Conservation (phyloP, 2,113 vertebrate genomes). For the Formicarius rufipectus region DNA sequence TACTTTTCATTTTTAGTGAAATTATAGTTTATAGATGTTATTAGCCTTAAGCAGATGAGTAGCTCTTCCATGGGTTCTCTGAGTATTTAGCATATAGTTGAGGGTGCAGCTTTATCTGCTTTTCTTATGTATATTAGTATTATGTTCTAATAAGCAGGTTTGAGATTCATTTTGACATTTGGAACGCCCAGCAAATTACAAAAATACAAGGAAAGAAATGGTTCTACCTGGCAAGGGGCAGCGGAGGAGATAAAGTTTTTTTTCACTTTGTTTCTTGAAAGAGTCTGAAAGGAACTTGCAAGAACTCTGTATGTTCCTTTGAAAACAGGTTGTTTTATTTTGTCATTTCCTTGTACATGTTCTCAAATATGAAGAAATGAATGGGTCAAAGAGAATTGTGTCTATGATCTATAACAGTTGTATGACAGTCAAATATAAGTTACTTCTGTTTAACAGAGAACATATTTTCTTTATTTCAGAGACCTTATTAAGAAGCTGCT, state of each 20-base stretch:
- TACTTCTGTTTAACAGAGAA: not conserved
- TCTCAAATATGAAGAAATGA: not conserved
- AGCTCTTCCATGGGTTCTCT: not conserved
- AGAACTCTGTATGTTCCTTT: not conserved
- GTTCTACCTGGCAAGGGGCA: not conserved
- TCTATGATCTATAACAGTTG: not conserved
- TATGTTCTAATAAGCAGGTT: not conserved
- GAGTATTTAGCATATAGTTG: not conserved
- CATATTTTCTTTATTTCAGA: slow-evolving; percentile 66
- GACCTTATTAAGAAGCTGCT: slow-evolving; percentile 96
- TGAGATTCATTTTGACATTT: not conserved
- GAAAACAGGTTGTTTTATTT: not conserved
- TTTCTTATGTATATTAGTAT: not conserved
- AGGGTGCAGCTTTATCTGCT: not conserved
- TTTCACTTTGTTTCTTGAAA: not conserved
- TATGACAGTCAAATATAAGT: not conserved
- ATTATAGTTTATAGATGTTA: not conserved
- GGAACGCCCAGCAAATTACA: not conserved
- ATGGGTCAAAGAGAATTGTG: not conserved
- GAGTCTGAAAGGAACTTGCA: not conserved
- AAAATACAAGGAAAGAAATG: not conserved
- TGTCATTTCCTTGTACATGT: not conserved
- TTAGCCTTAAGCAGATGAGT: not conserved
- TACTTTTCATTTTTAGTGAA: not conserved
- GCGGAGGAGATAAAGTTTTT: not conserved